Evolutionary conservation across 1,140 invertebrate genomes (phyloP).

Genomic region (Bombus huntii): DNA sequence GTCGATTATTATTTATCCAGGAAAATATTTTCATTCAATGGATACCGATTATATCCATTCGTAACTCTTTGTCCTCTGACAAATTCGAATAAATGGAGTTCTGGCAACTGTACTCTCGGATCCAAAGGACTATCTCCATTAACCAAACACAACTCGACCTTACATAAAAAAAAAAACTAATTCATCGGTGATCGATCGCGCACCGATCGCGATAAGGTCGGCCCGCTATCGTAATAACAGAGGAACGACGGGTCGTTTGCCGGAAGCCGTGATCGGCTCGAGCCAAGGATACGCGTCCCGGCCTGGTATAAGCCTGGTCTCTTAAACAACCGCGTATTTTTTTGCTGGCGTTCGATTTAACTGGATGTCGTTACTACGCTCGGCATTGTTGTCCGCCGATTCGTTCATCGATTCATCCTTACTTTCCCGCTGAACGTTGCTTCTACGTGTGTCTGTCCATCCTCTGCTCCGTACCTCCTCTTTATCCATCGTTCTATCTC

Average conservation of each 20-base stretch:
- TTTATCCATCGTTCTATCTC: constrained; percentile 40
- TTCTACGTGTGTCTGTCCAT: constrained; percentile 29
- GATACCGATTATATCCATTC: no score
- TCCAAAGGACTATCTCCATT: no score
- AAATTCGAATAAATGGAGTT: no score
- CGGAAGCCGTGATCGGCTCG: constrained; percentile 34
- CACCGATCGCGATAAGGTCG: not conserved
- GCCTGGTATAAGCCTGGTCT: constrained; percentile 42
- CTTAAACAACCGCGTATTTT: constrained; percentile 71
- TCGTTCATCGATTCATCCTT: constrained; percentile 71
- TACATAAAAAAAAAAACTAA: not conserved
- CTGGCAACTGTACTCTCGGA: no score
- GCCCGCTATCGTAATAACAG: constrained; percentile 20
- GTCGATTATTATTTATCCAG: no score
- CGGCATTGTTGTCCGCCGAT: constrained; percentile 76
- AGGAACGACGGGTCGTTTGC: constrained; percentile 26
- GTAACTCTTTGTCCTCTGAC: no score
- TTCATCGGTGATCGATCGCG: not conserved
- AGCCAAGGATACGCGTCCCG: constrained; percentile 22
- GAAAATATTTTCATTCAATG: no score
- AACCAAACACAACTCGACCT: no score
- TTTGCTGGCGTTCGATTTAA: constrained; percentile 74
- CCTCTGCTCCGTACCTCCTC: constrained; percentile 38
- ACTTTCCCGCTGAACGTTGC: constrained; percentile 44
- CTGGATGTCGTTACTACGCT: constrained; percentile 79